Conservation (phyloP, 2,888 invertebrate species). For the Nemoura dubitans region DNA sequence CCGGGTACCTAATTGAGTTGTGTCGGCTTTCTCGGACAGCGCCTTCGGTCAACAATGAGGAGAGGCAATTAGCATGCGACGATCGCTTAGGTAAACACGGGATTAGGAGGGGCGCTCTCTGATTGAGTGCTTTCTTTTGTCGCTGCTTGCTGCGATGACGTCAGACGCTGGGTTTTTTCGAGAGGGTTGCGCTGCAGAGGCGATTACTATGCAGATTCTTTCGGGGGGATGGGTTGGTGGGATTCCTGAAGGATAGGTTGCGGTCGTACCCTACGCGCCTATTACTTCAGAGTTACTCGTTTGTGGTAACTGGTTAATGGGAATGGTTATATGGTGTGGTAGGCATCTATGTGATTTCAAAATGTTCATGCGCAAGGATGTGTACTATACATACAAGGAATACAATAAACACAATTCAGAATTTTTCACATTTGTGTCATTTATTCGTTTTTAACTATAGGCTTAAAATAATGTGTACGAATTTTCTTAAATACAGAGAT, state of each 20-base stretch:
- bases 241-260: too few species aligned
- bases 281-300: too few species aligned
- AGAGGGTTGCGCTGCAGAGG: neutral
- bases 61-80: neutral
- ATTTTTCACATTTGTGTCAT: slow-evolving; percentile 36
- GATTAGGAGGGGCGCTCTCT: neutral
- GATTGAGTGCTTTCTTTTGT: neutral
- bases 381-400: too few species aligned
- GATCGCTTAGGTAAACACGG: neutral
- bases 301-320: too few species aligned
- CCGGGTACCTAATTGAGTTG: neutral
- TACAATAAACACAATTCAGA: too few species aligned
- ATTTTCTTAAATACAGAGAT: slow-evolving; percentile 20
- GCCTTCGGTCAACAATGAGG: neutral
- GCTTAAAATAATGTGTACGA: slow-evolving; percentile 21
- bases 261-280: too few species aligned
- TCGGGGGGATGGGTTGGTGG: too few species aligned
- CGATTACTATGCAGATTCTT: too few species aligned
- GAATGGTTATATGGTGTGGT: too few species aligned
- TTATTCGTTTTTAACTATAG: slow-evolving; percentile 29
- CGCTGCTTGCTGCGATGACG: neutral
- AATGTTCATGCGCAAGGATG: too few species aligned
- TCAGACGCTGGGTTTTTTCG: neutral
- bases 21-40: too few species aligned
- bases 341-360: too few species aligned